Evolutionary conservation across 2,113 vertebrate species (phyloP).

Genomic region (Aegypius monachus): DNA sequence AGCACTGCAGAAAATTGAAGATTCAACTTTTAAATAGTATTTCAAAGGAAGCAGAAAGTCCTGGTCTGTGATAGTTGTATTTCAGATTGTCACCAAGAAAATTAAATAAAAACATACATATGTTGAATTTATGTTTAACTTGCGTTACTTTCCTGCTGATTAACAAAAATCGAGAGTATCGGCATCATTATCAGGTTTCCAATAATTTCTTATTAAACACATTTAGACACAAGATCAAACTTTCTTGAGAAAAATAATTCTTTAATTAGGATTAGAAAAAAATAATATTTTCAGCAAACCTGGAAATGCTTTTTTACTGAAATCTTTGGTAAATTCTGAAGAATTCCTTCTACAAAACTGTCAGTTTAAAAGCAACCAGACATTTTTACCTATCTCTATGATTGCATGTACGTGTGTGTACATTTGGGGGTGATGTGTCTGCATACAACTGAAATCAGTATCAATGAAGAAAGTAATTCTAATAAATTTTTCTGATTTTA

Average conservation of each 20-base stretch:
- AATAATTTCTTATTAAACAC: background rate
- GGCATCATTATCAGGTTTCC: background rate
- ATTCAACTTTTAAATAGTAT: background rate
- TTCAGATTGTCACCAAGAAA: background rate
- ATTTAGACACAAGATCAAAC: background rate
- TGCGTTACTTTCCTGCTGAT: background rate
- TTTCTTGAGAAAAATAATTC: background rate
- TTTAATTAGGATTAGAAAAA: background rate
- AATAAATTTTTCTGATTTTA: background rate
- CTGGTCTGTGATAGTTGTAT: background rate
- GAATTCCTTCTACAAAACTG: background rate
- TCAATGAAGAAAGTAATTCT: background rate
- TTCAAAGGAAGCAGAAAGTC: background rate
- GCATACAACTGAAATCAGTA: background rate
- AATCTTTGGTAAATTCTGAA: background rate
- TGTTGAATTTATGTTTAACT: background rate
- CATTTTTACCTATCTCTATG: background rate
- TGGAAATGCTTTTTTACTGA: background rate
- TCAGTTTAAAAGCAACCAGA: background rate
- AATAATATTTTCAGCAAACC: background rate
- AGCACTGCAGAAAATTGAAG: background rate
- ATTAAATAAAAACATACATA: background rate
- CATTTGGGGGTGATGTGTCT: fast-evolving
- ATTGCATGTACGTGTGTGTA: fast-evolving
- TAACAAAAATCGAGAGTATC: background rate